A percentile compares a stretch with the other conserved stretches of the same genome.
These are phyloP conservation scores for Peromyscus attwateri DNA, from an alignment of 2,797 vertebrate genomes.

Conservation along the genomic window DNA sequence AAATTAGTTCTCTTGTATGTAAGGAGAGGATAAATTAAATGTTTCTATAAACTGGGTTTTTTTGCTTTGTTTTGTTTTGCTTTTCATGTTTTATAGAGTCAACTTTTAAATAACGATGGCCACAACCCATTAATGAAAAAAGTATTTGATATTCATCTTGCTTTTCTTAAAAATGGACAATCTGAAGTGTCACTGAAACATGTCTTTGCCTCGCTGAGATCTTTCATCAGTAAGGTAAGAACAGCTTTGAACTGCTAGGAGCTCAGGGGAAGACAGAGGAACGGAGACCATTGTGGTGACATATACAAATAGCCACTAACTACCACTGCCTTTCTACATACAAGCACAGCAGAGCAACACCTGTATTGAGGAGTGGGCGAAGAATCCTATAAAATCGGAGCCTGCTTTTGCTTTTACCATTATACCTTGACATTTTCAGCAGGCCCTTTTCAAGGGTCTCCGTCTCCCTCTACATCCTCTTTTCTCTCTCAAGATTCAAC, in stretches of 20 bases:
- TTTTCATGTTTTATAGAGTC: slow-evolving; percentile 89
- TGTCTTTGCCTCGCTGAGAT: slow-evolving; percentile 94
- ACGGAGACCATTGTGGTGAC: neutral
- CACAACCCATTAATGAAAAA: slow-evolving; percentile 98
- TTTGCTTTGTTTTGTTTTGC: neutral
- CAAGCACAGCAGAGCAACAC: neutral
- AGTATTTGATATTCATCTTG: slow-evolving; percentile 96
- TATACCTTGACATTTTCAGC: neutral
- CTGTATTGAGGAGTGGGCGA: neutral
- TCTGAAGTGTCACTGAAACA: slow-evolving; percentile 95
- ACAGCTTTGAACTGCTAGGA: neutral
- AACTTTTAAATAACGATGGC: slow-evolving; percentile 95
- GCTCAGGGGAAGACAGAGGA: neutral
- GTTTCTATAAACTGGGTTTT: neutral
- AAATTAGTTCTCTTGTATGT: slow-evolving; percentile 39
- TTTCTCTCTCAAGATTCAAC: neutral
- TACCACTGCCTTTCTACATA: neutral
- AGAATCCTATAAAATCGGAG: slow-evolving; percentile 27
- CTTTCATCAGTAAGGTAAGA: slow-evolving; percentile 96
- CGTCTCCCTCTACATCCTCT: neutral
- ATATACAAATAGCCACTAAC: neutral
- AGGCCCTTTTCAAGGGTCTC: neutral
- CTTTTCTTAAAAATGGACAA: slow-evolving; percentile 95
- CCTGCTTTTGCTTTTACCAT: neutral
- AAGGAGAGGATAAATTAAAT: neutral